These are phyloP conservation scores for Centropus unirufus DNA, from an alignment of 2,113 vertebrate genomes.

Conservation along the genomic window DNA sequence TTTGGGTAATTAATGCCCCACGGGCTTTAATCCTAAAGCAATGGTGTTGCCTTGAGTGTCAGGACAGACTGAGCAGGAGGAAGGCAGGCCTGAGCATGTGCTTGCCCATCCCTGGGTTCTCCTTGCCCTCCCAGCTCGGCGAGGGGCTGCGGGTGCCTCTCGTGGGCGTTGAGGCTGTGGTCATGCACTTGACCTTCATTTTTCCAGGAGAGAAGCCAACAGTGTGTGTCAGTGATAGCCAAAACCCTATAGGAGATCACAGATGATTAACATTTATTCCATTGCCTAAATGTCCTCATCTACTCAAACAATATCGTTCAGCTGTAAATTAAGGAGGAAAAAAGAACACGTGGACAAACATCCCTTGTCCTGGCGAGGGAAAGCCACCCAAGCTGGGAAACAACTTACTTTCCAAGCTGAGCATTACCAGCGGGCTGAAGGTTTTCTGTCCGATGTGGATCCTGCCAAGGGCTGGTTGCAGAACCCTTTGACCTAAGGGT, in stretches of 20 bases:
- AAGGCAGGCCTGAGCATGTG: background rate
- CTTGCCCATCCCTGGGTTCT: slow-evolving; percentile 19
- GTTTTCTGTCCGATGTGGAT: slow-evolving; percentile 69
- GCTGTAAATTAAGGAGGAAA: background rate
- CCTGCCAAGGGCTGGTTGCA: slow-evolving; percentile 70
- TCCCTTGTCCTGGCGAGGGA: background rate
- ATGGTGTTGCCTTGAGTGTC: background rate
- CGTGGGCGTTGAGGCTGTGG: background rate
- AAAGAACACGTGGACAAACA: rapidly evolving
- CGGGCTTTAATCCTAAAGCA: background rate
- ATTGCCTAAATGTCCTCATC: slow-evolving; percentile 5
- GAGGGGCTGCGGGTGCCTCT: background rate
- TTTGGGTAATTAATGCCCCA: background rate
- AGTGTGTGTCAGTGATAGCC: background rate
- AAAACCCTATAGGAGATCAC: background rate
- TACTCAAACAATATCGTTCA: background rate
- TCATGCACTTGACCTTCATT: slow-evolving; percentile 25
- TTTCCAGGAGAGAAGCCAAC: slow-evolving; percentile 48
- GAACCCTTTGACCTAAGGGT: slow-evolving; percentile 63
- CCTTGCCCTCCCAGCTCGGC: background rate
- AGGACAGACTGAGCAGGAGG: background rate
- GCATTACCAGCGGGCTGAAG: slow-evolving; percentile 29
- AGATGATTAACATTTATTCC: slow-evolving; percentile 49
- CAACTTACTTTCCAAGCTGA: slow-evolving; percentile 75
- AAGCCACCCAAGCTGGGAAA: background rate